Evolutionary conservation across 2,888 invertebrate genomes (phyloP), one percentile per base, ranked within the genome.

Genomic region (Platycheirus rosarum): DNA sequence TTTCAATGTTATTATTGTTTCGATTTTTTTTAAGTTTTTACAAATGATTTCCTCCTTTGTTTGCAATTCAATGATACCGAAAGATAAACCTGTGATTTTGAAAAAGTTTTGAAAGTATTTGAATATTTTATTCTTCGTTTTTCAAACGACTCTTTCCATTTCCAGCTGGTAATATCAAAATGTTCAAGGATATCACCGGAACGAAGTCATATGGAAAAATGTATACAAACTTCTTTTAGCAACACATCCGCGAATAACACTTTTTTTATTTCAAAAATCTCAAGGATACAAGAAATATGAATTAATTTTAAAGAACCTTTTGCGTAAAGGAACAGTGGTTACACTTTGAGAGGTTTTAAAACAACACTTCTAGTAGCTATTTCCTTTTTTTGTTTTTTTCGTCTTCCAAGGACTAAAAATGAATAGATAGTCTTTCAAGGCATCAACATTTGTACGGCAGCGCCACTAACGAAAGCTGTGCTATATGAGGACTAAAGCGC

Each of bases 1-100:
- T 69, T 70, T 65, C 65, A 65, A 80, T 70, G 75, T 75, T 75
- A 75, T 80, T 68, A 69, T 69, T 76, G 68, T 75, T 79, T 48
- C 23, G 60, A 48, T 53, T 53, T 42, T 35, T n/a, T 55, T 2
- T 65, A 29, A 14, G 14, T 29, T 55, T 8, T 78, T 53, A 42
- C 53, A 68, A 79, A 69, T 74, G 42, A 55, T 69, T 69, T 74
- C 68, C 74, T 74, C 73, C 73, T 68, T 79, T 74, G 74, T 75
- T 79, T 79, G 69, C 63, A 75, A 69, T 55, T 65, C 74, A 79
- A 51, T 53, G 79, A 79, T 63, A 63, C 79, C 63, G 69, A 75
- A 79, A 79, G 74, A 75, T 79, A 79, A 79, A 57, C 69, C 68
- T 68, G 51, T 32, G 44, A 53, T 60, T 65, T 46, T 66, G 13